Percentiles rank a stretch among this genome's conserved stretches.
Evolutionary conservation across 1,140 invertebrate species (phyloP).

Genomic region (Sycophaga agraensis): DNA sequence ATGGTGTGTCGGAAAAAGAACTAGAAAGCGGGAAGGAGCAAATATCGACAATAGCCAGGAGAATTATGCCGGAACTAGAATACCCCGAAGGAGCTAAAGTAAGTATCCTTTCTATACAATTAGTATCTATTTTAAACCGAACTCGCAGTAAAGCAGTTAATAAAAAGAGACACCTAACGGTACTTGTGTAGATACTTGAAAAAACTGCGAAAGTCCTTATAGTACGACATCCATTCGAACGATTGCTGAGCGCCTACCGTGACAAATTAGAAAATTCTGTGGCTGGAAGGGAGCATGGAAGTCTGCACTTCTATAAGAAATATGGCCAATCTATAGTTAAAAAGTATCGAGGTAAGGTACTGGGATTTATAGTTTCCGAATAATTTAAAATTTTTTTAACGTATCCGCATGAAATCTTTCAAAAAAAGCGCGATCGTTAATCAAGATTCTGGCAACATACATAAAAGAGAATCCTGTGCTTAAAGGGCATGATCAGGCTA

Average conservation of each 20-base stretch:
- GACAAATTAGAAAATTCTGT: conserved; percentile 65
- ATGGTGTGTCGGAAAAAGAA: conserved; percentile 45
- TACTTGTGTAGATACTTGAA: conserved; percentile 47
- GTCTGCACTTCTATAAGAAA: conserved; percentile 61
- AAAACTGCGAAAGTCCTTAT: conserved; percentile 45
- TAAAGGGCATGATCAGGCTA: no score
- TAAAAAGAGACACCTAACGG: no score
- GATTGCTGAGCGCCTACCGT: conserved; percentile 65
- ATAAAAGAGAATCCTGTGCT: no score
- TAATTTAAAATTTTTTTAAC: no score
- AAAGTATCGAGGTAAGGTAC: conserved; percentile 55
- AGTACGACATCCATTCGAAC: conserved; percentile 68
- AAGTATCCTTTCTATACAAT: no score
- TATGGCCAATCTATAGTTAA: conserved; percentile 63
- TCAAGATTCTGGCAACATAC: no score
- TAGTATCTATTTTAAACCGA: no score
- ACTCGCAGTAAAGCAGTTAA: no score
- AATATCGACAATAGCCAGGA: conserved; percentile 51
- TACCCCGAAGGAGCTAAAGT: conserved; percentile 53
- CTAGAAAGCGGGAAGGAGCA: conserved; percentile 50
- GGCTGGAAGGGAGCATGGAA: conserved; percentile 55
- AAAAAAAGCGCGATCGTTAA: no score
- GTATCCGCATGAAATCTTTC: no score
- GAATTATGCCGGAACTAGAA: conserved; percentile 52
- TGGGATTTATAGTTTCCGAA: no score